Evolutionary conservation across 1,140 invertebrate genomes (phyloP).

Genomic region (Wiebesia pumilae): DNA sequence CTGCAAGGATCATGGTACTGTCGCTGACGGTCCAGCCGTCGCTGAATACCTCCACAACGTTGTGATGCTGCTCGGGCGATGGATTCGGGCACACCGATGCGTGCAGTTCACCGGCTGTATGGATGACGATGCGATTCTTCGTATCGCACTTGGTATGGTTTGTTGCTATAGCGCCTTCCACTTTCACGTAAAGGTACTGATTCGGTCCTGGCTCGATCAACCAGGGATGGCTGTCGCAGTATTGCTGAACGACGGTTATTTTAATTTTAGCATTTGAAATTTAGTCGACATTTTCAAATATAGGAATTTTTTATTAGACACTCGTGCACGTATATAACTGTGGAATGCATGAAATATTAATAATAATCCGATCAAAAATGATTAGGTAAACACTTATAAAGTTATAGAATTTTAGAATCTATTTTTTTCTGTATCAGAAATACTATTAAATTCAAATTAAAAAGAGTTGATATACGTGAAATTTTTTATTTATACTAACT

Average conservation of each 20-base stretch:
- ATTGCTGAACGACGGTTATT: conserved; percentile 76
- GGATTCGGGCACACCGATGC: conserved; percentile 84
- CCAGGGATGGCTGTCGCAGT: conserved; percentile 85
- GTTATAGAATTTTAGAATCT: too few species aligned
- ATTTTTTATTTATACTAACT: too few species aligned
- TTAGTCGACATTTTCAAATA: not conserved
- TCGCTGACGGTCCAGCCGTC: conserved; percentile 84
- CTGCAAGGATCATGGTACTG: conserved; percentile 75
- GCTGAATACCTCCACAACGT: conserved; percentile 87
- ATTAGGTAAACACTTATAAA: too few species aligned
- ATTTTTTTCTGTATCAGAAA: too few species aligned
- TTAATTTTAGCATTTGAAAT: not conserved
- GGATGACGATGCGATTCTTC: conserved; percentile 82
- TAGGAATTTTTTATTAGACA: too few species aligned
- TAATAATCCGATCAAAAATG: too few species aligned
- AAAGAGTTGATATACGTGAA: too few species aligned
- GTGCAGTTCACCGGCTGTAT: conserved; percentile 79
- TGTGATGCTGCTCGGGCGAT: conserved; percentile 75
- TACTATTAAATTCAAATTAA: too few species aligned
- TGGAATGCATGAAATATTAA: too few species aligned
- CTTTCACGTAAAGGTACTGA: conserved; percentile 83
- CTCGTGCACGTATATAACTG: too few species aligned
- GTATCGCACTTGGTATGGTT: conserved; percentile 78
- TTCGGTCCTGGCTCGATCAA: conserved; percentile 84
- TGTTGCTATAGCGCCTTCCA: conserved; percentile 79